Evolutionary conservation across 1,140 invertebrate species (phyloP).

Genomic region (Maniola jurtina): DNA sequence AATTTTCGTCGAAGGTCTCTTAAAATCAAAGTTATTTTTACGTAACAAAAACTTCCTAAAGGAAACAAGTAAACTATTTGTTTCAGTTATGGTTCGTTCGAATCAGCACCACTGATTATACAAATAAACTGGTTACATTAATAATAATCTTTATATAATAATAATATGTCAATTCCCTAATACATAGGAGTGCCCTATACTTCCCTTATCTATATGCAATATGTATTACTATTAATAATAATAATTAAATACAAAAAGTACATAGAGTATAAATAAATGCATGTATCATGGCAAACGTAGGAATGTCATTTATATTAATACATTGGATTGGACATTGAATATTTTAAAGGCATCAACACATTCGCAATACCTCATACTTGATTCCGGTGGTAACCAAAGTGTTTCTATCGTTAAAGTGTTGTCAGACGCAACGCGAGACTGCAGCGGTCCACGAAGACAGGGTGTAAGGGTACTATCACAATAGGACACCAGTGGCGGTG

Average conservation of each 20-base stretch:
- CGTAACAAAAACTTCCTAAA: too few relatives aligned
- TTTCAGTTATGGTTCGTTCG: neutral
- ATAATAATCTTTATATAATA: conserved; percentile 2
- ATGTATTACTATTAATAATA: conserved; percentile 16
- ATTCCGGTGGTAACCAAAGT: too few relatives aligned
- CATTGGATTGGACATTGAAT: neutral
- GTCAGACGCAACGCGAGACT: too few relatives aligned
- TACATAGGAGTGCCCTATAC: conserved; percentile 58
- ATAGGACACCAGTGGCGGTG: too few relatives aligned
- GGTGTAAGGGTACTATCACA: too few relatives aligned
- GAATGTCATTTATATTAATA: conserved; percentile 44
- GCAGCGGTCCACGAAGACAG: too few relatives aligned
- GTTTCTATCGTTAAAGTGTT: too few relatives aligned
- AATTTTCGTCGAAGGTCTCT: too few relatives aligned
- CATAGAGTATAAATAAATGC: conserved; percentile 59
- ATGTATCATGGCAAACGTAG: conserved; percentile 58
- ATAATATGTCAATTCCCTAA: conserved; percentile 64
- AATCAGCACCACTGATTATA: conserved; percentile 34
- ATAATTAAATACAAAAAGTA: conserved; percentile 27
- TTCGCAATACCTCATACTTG: too few relatives aligned
- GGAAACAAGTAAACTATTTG: neutral
- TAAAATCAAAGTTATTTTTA: too few relatives aligned
- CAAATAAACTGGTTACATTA: conserved; percentile 43
- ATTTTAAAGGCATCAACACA: neutral
- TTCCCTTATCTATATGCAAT: conserved; percentile 52